A percentile compares a stretch with the other conserved stretches of the same genome.
Evolutionary conservation across 53 echinoderm and acorn worm species (phyloP).

Genomic region (Paracentrotus lividus): DNA sequence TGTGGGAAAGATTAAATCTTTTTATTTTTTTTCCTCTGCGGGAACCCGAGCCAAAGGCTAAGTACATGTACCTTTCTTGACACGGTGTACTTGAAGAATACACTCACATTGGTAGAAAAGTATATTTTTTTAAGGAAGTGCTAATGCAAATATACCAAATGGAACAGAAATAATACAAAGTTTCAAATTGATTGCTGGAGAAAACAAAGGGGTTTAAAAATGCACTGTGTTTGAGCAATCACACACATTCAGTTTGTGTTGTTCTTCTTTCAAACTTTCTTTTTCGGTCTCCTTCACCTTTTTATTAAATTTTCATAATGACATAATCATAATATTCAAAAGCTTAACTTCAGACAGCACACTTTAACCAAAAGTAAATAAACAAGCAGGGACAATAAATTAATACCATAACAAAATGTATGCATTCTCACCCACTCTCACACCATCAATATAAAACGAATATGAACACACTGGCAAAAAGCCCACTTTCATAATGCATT

Average conservation of each 20-base stretch:
- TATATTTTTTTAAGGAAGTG: neutral
- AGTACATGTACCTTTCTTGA: too few relatives aligned
- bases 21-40: neutral
- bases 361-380: too few relatives aligned
- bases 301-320: too few relatives aligned
- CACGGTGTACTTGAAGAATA: constrained; percentile 16
- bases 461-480: too few relatives aligned
- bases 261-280: neutral
- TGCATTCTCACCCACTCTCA: too few relatives aligned
- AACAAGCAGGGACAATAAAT: too few relatives aligned
- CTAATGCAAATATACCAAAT: neutral
- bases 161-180: neutral
- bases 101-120: neutral
- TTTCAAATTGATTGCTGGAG: neutral
- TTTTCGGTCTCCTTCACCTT: too few relatives aligned
- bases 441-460: too few relatives aligned
- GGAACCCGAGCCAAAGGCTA: neutral
- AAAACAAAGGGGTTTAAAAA: neutral
- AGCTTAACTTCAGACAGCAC: too few relatives aligned
- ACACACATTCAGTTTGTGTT: neutral
- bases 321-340: too few relatives aligned
- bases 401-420: too few relatives aligned
- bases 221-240: neutral
- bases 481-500: too few relatives aligned
- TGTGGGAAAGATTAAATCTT: constrained; percentile 33